A percentile compares a stretch with the other conserved stretches of the same genome.
Evolutionary conservation across 2,113 vertebrate species (phyloP).

Genomic region (Corythoichthys intestinalis): DNA sequence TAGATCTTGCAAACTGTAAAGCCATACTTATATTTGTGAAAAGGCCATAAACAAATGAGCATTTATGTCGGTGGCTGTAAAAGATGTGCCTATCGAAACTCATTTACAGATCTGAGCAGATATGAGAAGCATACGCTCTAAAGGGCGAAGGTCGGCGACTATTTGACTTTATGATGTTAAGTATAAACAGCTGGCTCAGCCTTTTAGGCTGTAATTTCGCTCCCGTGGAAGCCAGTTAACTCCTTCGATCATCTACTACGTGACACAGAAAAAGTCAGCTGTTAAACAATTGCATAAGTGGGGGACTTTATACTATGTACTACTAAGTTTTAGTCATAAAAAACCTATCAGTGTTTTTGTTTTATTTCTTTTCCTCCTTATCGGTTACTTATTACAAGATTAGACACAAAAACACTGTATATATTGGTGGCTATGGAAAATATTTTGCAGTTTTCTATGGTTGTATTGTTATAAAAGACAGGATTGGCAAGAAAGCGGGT

Average conservation of each 20-base stretch:
- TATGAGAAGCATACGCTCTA: not conserved
- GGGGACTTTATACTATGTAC: not conserved
- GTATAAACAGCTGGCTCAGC: slow-evolving; percentile 8
- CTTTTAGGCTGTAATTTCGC: not conserved
- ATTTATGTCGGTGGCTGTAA: not conserved
- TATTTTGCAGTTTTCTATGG: too few species aligned
- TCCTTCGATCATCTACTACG: not conserved
- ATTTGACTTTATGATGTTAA: not conserved
- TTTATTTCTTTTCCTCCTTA: not conserved
- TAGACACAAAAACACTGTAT: not conserved
- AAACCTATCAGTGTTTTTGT: not conserved
- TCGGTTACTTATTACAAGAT: not conserved
- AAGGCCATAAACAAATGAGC: not conserved
- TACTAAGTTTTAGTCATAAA: not conserved
- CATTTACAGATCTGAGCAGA: slow-evolving; percentile 16
- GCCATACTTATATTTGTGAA: slow-evolving; percentile 7
- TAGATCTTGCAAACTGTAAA: slow-evolving; percentile 9
- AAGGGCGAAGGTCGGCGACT: not conserved
- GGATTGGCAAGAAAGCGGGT: not conserved
- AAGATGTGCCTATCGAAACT: slow-evolving; percentile 15
- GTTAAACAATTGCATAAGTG: slow-evolving; percentile 15
- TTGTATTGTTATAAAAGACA: too few species aligned
- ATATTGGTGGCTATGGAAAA: not conserved
- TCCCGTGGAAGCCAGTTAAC: slow-evolving; percentile 19
- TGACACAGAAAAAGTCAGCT: slow-evolving; percentile 13